Evolutionary conservation across 2,113 vertebrate species (phyloP), one percentile per base, ranked within the genome.

Genomic region (Seriola quinqueradiata): DNA sequence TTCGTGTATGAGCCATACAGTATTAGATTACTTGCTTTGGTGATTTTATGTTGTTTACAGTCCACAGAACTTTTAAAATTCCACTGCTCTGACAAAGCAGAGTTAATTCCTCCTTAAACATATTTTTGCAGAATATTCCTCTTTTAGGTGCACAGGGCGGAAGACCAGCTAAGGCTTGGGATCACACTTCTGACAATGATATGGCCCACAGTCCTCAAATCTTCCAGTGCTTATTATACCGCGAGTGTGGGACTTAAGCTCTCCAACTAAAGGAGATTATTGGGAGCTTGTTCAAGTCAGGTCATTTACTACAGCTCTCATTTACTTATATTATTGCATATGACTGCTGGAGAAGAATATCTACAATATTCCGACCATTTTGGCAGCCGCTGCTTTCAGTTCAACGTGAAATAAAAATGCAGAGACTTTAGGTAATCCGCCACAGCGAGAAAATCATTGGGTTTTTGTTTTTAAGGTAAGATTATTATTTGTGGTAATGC

Each of bases 161-260:
- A n/a, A 16, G 11, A 70, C 10, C 13, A 28, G 68, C 48, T 36
- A 36, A 70, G 4, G 59, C 42, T 58, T 61, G 46, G 19, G 65
- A 65, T 66, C 58, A 63, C 28, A 68, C 46, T n/a, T 46, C 16
- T 65, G 50, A 73, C 42, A 73, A 34, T 36, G 42, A 75, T 36
- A 25, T 10, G 36, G 17, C 50, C 48, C 74, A 42, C 28, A 25
- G 28, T 11, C 21, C 58, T 65, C 34, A n/a, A 40, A 74, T 40
- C 69, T 21, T 44, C 57, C 64, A 44, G 46, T 23, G 44, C 68
- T 81, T 66, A 54, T 71, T 75, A 60, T 9, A 55, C 13, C 34
- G 17, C 9, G n/a, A 68, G 21, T 40, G 23, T 17, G 54, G 34
- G 17, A 34, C 50, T 52, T 34, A 13, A 38, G 60, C 14, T 9